Conservation (phyloP, 2,113 vertebrate species). For the Gorsachius goisagi region DNA sequence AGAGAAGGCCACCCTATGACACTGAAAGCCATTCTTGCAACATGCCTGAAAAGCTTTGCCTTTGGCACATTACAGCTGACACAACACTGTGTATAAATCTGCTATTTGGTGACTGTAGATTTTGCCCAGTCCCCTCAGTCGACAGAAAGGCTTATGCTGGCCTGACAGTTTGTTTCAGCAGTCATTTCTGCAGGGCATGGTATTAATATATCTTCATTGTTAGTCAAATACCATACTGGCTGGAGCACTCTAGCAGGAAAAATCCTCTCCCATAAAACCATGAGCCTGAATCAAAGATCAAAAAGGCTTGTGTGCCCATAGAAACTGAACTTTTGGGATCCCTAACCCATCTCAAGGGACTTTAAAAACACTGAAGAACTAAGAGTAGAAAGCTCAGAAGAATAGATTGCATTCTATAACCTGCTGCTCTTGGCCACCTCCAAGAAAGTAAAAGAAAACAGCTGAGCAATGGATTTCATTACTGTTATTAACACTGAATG, state of each 20-base stretch:
- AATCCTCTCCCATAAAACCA: background rate
- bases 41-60: background rate
- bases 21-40: background rate
- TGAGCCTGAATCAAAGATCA: background rate
- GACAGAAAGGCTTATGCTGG: background rate
- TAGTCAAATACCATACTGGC: background rate
- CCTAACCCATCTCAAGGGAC: background rate
- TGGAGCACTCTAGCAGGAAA: background rate
- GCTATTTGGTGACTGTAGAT: background rate
- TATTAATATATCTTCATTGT: constrained; percentile 1
- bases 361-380: background rate
- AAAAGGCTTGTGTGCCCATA: background rate
- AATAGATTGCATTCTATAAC: background rate
- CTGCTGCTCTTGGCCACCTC: background rate
- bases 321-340: background rate
- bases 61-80: background rate
- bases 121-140: background rate
- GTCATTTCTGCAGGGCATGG: background rate
- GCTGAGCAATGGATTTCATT: background rate
- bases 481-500: background rate
- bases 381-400: background rate
- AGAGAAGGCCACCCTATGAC: background rate
- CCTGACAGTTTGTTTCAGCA: constrained; percentile 26
- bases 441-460: background rate
- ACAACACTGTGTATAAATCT: background rate